phyloP scores from a whole-genome alignment of 1,140 invertebrate species.

The Pectinophora gossypiella region DNA sequence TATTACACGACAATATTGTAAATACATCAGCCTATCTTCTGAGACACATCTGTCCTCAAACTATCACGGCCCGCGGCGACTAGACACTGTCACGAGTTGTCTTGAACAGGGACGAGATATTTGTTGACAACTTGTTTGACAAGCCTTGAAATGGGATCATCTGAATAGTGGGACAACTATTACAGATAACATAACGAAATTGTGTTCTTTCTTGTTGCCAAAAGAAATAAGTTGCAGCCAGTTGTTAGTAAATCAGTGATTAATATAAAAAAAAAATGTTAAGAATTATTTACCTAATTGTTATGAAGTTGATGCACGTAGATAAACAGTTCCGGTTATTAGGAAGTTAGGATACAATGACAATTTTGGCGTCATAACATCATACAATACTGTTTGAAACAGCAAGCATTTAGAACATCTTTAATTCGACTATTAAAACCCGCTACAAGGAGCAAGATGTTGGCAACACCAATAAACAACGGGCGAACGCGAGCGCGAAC shows the following conservation, averaged over 20 bases:
- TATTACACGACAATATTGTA: no score
- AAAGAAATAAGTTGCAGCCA: no score
- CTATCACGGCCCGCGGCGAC: slow-evolving; percentile 31
- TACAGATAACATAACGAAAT: no score
- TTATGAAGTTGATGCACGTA: no score
- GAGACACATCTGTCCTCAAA: slow-evolving; percentile 8
- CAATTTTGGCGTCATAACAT: no score
- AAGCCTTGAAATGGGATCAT: neutral
- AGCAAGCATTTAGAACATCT: slow-evolving; percentile 43
- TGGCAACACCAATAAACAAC: slow-evolving; percentile 67
- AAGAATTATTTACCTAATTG: no score
- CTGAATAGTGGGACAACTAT: no score
- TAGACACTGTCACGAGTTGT: slow-evolving; percentile 32
- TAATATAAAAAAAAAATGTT: no score
- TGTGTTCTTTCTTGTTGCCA: no score
- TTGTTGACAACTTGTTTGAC: slow-evolving; percentile 25
- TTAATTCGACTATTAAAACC: slow-evolving; percentile 67
- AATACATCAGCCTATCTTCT: no score
- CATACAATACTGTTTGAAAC: slow-evolving; percentile 16
- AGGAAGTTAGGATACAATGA: slow-evolving; percentile 52
- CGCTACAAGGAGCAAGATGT: slow-evolving; percentile 51
- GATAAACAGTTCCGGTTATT: no score
- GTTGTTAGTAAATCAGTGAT: no score
- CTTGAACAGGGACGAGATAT: slow-evolving; percentile 23
- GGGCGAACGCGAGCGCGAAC: slow-evolving; percentile 57